Conservation (phyloP, 2,113 vertebrate genomes). For the Picathartes gymnocephalus region DNA sequence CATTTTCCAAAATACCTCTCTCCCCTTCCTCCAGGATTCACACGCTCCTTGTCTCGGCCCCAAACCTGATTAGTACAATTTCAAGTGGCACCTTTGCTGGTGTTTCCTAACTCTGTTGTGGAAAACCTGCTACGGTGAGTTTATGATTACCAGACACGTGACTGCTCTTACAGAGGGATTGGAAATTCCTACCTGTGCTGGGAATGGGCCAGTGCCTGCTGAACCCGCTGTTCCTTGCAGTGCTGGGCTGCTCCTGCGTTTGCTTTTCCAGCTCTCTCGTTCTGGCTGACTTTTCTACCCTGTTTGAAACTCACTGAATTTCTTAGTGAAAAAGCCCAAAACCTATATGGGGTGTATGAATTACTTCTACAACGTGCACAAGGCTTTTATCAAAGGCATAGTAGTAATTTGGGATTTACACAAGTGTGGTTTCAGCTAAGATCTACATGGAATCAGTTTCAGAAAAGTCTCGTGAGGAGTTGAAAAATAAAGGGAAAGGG, state of each 20-base stretch:
- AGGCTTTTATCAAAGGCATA: neutral
- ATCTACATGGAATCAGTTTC: neutral
- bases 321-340: neutral
- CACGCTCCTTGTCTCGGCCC: neutral
- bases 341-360: accelerated
- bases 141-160: neutral
- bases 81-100: neutral
- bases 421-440: neutral
- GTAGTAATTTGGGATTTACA: neutral
- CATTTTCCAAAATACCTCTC: neutral
- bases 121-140: neutral
- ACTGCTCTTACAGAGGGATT: neutral
- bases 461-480: neutral
- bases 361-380: neutral
- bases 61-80: neutral
- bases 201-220: neutral
- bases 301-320: neutral
- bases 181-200: neutral
- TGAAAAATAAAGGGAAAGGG: neutral
- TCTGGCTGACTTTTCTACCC: neutral
- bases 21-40: neutral
- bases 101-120: neutral
- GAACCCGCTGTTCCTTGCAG: accelerated
- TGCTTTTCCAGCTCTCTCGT: neutral
- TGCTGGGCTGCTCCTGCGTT: neutral